Percentiles rank a stretch among this genome's conserved stretches.
Conservation (phyloP, 2,888 invertebrate species). For the Acanthoscelides obtectus region DNA sequence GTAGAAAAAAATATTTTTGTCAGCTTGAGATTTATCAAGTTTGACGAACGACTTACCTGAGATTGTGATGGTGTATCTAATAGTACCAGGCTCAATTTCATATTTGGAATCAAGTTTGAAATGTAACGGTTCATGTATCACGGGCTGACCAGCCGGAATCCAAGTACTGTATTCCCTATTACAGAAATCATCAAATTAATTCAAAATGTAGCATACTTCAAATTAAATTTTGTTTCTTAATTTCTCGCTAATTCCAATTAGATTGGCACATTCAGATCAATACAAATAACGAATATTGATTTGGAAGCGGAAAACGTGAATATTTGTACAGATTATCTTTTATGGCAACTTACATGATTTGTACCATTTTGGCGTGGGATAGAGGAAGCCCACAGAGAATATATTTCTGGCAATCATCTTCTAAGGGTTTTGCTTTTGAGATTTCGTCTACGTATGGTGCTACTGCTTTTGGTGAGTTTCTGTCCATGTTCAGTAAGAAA, state of each 20-base stretch:
- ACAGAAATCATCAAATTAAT: slow-evolving; percentile 8
- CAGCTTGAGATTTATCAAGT: background rate
- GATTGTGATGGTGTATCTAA: slow-evolving; percentile 49
- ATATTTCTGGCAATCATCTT: slow-evolving; percentile 35
- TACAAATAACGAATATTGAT: too few species aligned
- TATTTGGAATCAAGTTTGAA: slow-evolving; percentile 35
- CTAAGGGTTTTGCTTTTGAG: slow-evolving; percentile 26
- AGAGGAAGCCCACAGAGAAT: slow-evolving; percentile 40
- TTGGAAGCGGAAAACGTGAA: too few species aligned
- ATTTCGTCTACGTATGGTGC: slow-evolving; percentile 32
- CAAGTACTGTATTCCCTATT: slow-evolving; percentile 38
- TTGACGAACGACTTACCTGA: slow-evolving; percentile 41
- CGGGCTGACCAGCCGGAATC: slow-evolving; percentile 39
- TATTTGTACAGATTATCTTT: too few species aligned
- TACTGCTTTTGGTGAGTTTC: slow-evolving; percentile 39
- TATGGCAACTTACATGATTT: slow-evolving; percentile 32
- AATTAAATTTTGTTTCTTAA: background rate
- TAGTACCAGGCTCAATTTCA: slow-evolving; percentile 38
- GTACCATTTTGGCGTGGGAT: slow-evolving; percentile 32
- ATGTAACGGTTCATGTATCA: slow-evolving; percentile 29
- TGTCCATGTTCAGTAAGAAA: slow-evolving; percentile 40
- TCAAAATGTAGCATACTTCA: background rate
- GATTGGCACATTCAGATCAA: too few species aligned
- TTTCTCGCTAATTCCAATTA: background rate
- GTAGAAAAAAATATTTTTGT: slow-evolving; percentile 4